phyloP scores from a whole-genome alignment of 2,888 invertebrate species.

The Tetrapedia diversipes region DNA sequence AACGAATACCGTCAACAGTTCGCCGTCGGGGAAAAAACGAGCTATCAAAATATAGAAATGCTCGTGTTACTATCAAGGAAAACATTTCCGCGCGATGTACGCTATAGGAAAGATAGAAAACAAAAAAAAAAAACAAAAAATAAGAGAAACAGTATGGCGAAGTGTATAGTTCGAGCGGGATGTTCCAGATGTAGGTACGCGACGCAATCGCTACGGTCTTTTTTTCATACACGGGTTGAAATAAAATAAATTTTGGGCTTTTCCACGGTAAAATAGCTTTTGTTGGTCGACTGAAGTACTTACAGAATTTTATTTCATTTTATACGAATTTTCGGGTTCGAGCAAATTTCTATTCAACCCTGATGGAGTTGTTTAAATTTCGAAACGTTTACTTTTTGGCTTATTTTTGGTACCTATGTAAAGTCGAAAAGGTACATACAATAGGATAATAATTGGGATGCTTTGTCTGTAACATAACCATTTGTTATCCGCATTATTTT shows the following conservation, averaged over 20 bases:
- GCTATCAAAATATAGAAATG: constrained; percentile 29
- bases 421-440: no score
- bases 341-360: no score
- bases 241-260: neutral
- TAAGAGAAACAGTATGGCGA: neutral
- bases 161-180: neutral
- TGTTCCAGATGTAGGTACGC: no score
- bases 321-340: no score
- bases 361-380: no score
- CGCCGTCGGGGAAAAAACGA: constrained; percentile 15
- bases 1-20: constrained; percentile 43
- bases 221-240: neutral
- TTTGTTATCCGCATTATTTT: no score
- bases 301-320: no score
- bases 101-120: neutral
- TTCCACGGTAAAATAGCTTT: neutral
- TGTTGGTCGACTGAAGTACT: no score
- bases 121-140: neutral
- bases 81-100: constrained; percentile 19
- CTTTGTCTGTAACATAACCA: no score
- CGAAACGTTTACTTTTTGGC: no score
- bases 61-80: constrained; percentile 28
- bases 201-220: neutral
- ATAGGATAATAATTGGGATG: no score
- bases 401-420: no score